A percentile compares a stretch with the other conserved stretches of the same genome.
Evolutionary conservation across 2,113 vertebrate genomes (phyloP).

Genomic region (Seriola dumerili): DNA sequence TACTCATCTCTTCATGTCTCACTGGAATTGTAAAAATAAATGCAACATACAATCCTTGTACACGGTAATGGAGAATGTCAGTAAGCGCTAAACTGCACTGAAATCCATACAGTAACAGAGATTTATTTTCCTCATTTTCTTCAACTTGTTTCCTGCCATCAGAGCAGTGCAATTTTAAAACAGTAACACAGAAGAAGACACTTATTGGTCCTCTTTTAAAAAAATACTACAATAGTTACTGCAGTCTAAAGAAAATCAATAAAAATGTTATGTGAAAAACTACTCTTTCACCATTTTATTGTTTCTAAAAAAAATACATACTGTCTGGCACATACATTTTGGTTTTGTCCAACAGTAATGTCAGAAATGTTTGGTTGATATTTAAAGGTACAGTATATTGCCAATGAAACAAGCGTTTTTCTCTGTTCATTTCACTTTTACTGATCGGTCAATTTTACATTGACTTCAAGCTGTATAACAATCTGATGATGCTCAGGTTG

Average conservation of each 20-base stretch:
- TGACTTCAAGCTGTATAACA: not conserved
- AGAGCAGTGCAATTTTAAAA: not conserved
- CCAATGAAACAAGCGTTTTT: no score
- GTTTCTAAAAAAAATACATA: not conserved
- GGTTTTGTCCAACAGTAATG: not conserved
- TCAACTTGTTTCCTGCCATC: not conserved
- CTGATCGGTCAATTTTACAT: not conserved
- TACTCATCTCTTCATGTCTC: conserved; percentile 42
- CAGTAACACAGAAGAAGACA: not conserved
- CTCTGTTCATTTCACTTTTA: not conserved
- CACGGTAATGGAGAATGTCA: conserved; percentile 25
- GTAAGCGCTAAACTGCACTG: conserved; percentile 20
- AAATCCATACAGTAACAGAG: not conserved
- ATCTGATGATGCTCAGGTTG: not conserved
- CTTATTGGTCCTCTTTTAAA: not conserved
- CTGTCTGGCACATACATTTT: not conserved
- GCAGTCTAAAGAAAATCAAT: not conserved
- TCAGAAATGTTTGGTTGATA: not conserved
- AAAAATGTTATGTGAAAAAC: not conserved
- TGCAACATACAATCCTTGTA: conserved; percentile 19
- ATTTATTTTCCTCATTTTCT: not conserved
- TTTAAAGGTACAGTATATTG: not conserved
- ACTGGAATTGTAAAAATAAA: conserved; percentile 39
- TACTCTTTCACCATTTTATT: not conserved
- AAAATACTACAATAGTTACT: not conserved